Conservation (phyloP, 2,888 invertebrate genomes). For the Tinea trinotella region DNA sequence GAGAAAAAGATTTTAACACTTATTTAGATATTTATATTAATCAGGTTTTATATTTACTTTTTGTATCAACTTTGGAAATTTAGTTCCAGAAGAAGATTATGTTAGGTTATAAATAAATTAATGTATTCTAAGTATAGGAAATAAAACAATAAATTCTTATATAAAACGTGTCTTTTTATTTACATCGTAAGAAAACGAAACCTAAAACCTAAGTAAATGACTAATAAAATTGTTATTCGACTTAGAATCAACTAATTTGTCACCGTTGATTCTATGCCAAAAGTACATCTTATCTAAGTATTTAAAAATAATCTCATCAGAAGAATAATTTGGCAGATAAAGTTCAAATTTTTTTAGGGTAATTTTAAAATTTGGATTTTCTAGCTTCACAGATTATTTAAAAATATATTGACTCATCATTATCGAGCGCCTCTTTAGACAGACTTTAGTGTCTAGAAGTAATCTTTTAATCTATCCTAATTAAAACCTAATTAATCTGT, state of each 20-base stretch:
- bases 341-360: background rate
- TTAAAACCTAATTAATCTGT: no score
- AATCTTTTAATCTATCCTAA: no score
- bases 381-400: background rate
- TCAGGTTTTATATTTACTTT: background rate
- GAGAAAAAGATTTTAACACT: background rate
- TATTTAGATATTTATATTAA: background rate
- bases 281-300: background rate
- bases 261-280: background rate
- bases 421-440: background rate
- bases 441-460: background rate
- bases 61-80: background rate
- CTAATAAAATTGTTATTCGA: conserved; percentile 2
- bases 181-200: background rate
- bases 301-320: background rate
- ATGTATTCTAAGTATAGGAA: background rate
- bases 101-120: no score
- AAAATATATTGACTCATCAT: no score
- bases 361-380: background rate
- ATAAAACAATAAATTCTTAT: conserved; percentile 7
- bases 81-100: no score
- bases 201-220: conserved; percentile 13
- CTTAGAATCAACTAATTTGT: conserved; percentile 1
- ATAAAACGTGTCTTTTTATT: conserved; percentile 12
- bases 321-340: background rate